Percentiles rank a stretch among this genome's conserved stretches.
phyloP scores from a whole-genome alignment of 2,888 invertebrate species.

The Microctonus aethiopoides region DNA sequence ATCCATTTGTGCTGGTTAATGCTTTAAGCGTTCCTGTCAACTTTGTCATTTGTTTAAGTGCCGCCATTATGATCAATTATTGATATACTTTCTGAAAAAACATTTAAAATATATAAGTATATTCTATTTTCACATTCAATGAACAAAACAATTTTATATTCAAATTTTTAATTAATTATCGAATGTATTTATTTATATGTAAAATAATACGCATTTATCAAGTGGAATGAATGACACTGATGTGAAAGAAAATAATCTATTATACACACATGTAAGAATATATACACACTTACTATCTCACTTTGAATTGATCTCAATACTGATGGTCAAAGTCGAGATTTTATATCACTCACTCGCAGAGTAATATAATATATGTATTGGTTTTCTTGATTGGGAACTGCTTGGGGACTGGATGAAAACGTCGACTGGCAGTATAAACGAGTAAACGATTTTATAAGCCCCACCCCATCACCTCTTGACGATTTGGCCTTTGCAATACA shows the following conservation, averaged over 20 bases:
- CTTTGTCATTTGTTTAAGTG: constrained; percentile 54
- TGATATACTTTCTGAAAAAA: background rate
- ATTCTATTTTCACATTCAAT: background rate
- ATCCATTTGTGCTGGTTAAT: constrained; percentile 41
- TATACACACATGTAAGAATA: background rate
- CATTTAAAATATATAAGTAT: background rate
- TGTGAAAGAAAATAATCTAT: background rate
- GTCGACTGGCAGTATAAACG: background rate
- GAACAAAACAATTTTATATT: background rate
- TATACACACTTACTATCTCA: background rate
- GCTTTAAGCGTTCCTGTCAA: constrained; percentile 52
- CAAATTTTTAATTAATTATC: background rate
- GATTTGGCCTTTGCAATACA: background rate
- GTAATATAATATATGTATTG: background rate
- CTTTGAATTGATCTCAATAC: background rate
- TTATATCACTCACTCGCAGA: background rate
- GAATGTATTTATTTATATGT: background rate
- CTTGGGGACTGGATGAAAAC: background rate
- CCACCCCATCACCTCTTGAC: background rate
- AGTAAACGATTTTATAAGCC: too few species aligned
- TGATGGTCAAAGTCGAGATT: background rate
- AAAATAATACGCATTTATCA: background rate
- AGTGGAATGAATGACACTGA: background rate
- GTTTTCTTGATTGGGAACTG: background rate
- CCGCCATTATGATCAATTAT: constrained; percentile 51